These are phyloP conservation scores for Nesometra sesokonis DNA, from an alignment of 35 echinoderm and acorn worm species.

Conservation along the genomic window DNA sequence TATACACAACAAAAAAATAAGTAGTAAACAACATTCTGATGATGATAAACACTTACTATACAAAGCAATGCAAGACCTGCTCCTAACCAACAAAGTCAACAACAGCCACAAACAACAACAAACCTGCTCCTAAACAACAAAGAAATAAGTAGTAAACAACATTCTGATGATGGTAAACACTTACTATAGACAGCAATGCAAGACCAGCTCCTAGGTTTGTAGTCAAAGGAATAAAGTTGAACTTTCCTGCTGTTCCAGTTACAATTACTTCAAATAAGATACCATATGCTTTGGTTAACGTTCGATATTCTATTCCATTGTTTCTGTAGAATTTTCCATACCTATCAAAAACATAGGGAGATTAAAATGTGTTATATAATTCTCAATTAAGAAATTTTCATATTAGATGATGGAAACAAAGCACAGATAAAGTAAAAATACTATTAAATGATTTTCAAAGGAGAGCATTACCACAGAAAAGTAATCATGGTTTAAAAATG, in stretches of 20 bases:
- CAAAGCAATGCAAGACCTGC: constrained; percentile 47
- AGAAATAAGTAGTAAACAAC: neutral
- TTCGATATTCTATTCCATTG: constrained; percentile 25
- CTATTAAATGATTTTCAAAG: too few species aligned
- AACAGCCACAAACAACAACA: neutral
- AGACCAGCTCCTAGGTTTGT: constrained; percentile 54
- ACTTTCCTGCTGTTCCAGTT: constrained; percentile 55
- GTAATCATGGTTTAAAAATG: too few species aligned
- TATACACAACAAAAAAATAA: neutral
- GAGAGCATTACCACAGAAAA: too few species aligned
- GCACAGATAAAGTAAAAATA: too few species aligned
- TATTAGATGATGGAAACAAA: too few species aligned
- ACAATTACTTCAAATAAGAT: constrained; percentile 65
- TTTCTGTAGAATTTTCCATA: constrained; percentile 40
- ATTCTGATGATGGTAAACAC: neutral
- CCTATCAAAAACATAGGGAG: constrained; percentile 17
- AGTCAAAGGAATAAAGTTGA: constrained; percentile 56
- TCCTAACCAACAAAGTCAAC: neutral
- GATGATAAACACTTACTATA: constrained; percentile 21
- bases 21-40: neutral
- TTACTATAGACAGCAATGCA: constrained; percentile 49
- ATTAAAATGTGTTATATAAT: neutral
- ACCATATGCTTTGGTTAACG: constrained; percentile 49
- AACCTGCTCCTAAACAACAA: neutral
- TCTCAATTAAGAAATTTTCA: too few species aligned